Base-by-base conservation (phyloP, 2,113 vertebrate species). In the Bufo bufo region DNA sequence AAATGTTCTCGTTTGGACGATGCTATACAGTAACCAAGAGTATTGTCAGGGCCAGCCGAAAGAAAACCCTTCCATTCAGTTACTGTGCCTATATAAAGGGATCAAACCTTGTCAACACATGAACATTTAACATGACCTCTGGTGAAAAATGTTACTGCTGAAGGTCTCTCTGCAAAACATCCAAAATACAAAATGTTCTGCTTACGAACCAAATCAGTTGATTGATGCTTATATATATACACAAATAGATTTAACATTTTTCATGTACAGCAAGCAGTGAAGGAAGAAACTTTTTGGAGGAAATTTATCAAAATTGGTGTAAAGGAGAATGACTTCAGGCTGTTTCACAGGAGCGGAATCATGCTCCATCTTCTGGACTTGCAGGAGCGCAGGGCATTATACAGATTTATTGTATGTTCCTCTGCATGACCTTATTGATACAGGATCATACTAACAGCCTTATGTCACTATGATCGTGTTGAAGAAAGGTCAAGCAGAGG, bases 1-100 rank as follows among this genome's bases (percentile, higher is more conserved):
- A 74, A 65, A 82, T 82, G 80, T 82, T 82, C 59, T 82, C 7
- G 4, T 20, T 65, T 63, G 80, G 80, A 82, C 59, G 59, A 82
- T 49, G 8, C 43, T 63, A 61, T 43, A 82, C 2, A 61, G n/a
- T 45, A 82, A 82, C 49, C 47, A 58, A 58, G 45, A 47, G 17
- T 45, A 75, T 49, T 75, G 49, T 49, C 45, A 75, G 72, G 45
- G 45, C 45, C 43, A 75, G 47, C 7, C 4, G 14, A 49, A 49
- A 45, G 45, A 49, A 75, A 49, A 49, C 45, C 16, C 49, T 20
- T 75, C 45, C 72, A 75, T 75, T 75, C 49, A 75, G 72, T 33
- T 33, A 33, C 33, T 75, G 72, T 49, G 47, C 49, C 72, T 75
- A 75, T 49, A 75, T 49, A 49, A 49, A 49, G 4, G 49, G 72